A percentile compares a stretch with the other conserved stretches of the same genome.
Evolutionary conservation across 2,113 vertebrate species (phyloP).

Genomic region (Odontophorus gujanensis): DNA sequence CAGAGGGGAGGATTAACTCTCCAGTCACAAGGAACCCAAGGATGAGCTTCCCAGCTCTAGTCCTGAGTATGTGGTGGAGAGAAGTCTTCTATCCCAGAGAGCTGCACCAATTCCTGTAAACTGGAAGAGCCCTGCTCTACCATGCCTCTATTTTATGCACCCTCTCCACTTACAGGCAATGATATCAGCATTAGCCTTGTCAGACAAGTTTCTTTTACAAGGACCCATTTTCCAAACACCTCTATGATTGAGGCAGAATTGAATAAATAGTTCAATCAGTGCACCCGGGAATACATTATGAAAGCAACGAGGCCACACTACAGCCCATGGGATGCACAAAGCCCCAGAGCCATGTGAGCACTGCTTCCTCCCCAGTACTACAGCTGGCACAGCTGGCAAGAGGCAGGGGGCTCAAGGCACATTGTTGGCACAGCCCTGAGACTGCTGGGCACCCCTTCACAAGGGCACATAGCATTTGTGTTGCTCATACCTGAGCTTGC

Average conservation of each 20-base stretch:
- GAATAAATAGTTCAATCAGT: neutral
- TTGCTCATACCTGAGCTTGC: neutral
- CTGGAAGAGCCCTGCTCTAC: fast-evolving
- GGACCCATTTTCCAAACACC: neutral
- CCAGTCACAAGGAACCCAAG: neutral
- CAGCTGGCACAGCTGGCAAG: neutral
- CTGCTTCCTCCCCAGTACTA: neutral
- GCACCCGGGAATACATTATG: neutral
- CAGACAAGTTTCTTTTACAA: neutral
- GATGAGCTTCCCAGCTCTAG: neutral
- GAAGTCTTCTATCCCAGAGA: neutral
- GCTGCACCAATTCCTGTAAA: neutral
- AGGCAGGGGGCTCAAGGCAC: neutral
- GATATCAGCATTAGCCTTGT: neutral
- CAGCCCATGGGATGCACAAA: neutral
- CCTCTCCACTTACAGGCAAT: neutral
- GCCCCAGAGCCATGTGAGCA: neutral
- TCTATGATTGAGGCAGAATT: neutral
- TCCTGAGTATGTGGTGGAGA: neutral
- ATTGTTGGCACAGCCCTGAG: neutral
- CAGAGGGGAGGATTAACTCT: neutral
- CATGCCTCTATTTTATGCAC: fast-evolving
- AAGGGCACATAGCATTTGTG: fast-evolving
- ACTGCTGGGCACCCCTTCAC: fast-evolving
- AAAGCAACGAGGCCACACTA: neutral